Evolutionary conservation across 2,113 vertebrate genomes (phyloP), one percentile per base, ranked within the genome.

Genomic region (Tachysurus fulvidraco): DNA sequence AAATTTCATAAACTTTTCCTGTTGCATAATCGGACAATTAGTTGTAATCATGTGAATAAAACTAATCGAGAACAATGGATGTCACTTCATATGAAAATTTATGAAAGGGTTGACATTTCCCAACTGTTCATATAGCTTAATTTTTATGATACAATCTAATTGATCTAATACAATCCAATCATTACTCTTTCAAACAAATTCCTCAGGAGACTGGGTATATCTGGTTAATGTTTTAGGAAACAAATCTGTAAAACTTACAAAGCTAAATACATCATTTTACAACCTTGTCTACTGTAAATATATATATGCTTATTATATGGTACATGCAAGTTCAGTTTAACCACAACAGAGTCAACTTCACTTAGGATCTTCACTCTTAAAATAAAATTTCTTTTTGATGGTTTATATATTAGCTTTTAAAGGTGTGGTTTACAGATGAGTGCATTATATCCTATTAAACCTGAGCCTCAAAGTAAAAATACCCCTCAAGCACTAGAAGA

Each of bases 391-490:
- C 2, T 57, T 86, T 73, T 54, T 80, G 30, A 16, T 60, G 36
- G 85, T 8, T 82, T 65, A 62, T 52, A 6, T 82, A 79, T 64
- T 41, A 59, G 28, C 21, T 84, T 71, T 46, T 73, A 52, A 52
- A 55, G 78, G 21, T 36, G 4, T 81, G n/a, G 1, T 60, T 76
- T 69, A 28, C 83, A 76, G 64, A 65, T 62, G 71, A 76, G n/a
- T 79, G 67, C 74, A 62, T 80, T 81, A 82, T 41, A 73, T 46
- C 52, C 41, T 55, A 65, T 88, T 28, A 87, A 89, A 86, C 23
- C 50, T 81, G 30, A 69, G 65, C 55, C 44, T 55, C 41, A 41
- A 79, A 54, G 71, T 41, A 57, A 77, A 83, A 44, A 79, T 78
- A 46, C 84, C 65, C 87, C 83, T 77, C 88, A 62, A 77, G 21